phyloP scores from a whole-genome alignment of 2,797 vertebrate genomes.

The Mormyrus proboscirostris region DNA sequence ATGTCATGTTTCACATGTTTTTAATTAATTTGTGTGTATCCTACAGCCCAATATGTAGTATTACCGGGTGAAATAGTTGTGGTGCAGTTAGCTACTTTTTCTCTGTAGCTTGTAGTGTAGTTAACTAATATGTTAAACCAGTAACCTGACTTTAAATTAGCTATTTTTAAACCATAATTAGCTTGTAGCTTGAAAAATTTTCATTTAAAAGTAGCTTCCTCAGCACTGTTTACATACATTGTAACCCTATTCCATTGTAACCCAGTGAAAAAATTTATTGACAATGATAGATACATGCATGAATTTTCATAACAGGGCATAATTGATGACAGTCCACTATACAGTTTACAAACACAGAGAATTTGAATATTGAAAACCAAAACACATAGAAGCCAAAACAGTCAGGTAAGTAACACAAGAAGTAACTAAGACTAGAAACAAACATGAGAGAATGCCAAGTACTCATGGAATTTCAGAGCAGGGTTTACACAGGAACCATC shows the following conservation, averaged over 20 bases:
- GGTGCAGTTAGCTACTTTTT: neutral
- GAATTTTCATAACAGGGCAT: neutral
- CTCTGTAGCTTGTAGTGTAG: neutral
- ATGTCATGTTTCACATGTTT: neutral
- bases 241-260: neutral
- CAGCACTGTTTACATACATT: neutral
- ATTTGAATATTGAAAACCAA: neutral
- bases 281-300: neutral
- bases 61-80: neutral
- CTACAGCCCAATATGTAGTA: neutral
- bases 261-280: neutral
- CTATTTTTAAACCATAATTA: neutral
- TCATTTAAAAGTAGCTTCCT: neutral
- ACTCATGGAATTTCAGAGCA: neutral
- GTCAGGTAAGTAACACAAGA: neutral
- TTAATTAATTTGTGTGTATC: neutral
- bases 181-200: neutral
- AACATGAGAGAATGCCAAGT: neutral
- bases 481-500: neutral
- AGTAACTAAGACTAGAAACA: neutral
- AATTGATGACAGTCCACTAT: neutral
- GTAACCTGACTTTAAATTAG: neutral
- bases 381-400: neutral
- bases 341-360: neutral
- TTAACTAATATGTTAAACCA: neutral